These are phyloP conservation scores for Mustela nigripes DNA, from an alignment of 2,113 vertebrate genomes.

Conservation along the genomic window DNA sequence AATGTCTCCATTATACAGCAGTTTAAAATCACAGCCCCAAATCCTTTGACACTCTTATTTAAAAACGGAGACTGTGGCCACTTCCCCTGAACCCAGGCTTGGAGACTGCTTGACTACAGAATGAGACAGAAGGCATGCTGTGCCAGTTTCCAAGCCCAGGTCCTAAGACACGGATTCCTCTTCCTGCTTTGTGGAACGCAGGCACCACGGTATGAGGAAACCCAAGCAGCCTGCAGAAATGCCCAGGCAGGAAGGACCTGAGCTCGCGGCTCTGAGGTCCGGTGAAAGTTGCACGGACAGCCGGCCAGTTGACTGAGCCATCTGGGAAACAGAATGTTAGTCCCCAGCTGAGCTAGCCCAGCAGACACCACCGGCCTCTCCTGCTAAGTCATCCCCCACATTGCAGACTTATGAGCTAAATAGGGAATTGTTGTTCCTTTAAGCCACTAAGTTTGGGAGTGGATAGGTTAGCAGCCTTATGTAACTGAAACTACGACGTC, in stretches of 20 bases:
- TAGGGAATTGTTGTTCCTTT: neutral
- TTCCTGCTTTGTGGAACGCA: neutral
- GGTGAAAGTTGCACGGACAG: neutral
- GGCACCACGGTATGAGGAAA: neutral
- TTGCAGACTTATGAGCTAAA: neutral
- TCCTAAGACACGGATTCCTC: neutral
- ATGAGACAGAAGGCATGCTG: neutral
- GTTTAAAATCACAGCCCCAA: neutral
- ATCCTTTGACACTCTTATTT: neutral
- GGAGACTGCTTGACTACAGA: neutral
- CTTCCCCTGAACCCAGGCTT: too few relatives aligned
- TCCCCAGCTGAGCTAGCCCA: neutral
- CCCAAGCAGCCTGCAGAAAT: neutral
- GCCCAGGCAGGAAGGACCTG: neutral
- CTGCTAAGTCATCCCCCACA: neutral
- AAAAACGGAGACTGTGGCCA: neutral
- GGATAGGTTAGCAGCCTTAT: neutral
- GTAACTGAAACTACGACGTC: neutral
- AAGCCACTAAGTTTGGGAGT: neutral
- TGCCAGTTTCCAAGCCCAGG: neutral
- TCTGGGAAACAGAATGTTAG: neutral
- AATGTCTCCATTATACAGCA: neutral
- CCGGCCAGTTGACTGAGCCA: neutral
- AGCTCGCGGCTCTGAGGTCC: neutral
- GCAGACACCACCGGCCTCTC: neutral